Evolutionary conservation across 2,888 invertebrate species (phyloP).

Genomic region (Noctua janthe): DNA sequence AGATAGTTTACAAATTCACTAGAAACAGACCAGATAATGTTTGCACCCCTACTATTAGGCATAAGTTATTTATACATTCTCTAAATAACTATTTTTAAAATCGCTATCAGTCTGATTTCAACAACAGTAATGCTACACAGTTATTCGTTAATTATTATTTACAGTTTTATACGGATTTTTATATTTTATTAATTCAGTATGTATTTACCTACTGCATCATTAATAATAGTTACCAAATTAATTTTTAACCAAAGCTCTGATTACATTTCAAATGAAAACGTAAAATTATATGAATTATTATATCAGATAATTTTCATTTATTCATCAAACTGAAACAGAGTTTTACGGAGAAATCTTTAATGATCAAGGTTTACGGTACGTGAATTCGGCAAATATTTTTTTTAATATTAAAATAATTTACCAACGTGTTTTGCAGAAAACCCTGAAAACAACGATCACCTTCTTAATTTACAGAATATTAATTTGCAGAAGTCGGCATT

Average conservation of each 20-base stretch:
- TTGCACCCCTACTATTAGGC: conserved; percentile 24
- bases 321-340: neutral
- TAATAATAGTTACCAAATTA: neutral
- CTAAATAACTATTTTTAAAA: conserved; percentile 71
- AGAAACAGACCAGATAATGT: conserved; percentile 49
- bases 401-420: neutral
- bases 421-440: neutral
- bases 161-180: conserved; percentile 51
- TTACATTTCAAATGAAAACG: neutral
- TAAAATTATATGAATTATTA: neutral
- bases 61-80: conserved; percentile 48
- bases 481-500: conserved; percentile 4
- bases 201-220: conserved; percentile 2
- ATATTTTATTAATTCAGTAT: conserved; percentile 1
- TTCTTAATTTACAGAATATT: neutral
- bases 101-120: conserved; percentile 87
- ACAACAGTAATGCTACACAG: conserved; percentile 76
- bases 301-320: neutral
- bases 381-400: too few species aligned
- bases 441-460: neutral
- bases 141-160: conserved; percentile 62
- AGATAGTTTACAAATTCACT: conserved; percentile 48
- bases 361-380: neutral
- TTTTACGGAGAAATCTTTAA: neutral
- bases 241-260: neutral